Evolutionary conservation across 1,140 invertebrate species (phyloP).

Genomic region (Papilio polyxenes): DNA sequence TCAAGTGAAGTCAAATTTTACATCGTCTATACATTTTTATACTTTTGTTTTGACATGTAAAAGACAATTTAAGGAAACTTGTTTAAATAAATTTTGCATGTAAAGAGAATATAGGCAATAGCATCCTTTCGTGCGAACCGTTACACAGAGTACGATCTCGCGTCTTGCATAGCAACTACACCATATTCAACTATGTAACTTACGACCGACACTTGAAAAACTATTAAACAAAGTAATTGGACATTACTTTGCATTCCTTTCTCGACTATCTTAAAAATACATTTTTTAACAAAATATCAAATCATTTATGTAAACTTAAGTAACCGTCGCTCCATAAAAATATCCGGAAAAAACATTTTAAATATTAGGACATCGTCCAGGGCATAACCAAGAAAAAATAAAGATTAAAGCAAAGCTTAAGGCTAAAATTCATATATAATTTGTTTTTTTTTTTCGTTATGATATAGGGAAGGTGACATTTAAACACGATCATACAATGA

Average conservation of each 20-base stretch:
- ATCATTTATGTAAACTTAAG: not conserved
- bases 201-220: slow-evolving; percentile 8
- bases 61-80: not conserved
- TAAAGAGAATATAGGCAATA: slow-evolving; percentile 28
- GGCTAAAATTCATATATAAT: not conserved
- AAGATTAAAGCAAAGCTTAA: not conserved
- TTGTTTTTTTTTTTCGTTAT: not conserved
- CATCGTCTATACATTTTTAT: not conserved
- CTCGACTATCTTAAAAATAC: not conserved
- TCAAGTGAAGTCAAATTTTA: not conserved
- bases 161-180: slow-evolving; percentile 21
- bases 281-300: not conserved
- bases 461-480: not conserved
- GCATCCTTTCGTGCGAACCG: slow-evolving; percentile 9
- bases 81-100: slow-evolving; percentile 20
- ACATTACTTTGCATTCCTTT: not conserved
- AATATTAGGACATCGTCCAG: not conserved
- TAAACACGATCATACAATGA: not conserved
- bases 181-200: slow-evolving; percentile 3
- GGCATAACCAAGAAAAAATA: not conserved
- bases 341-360: too few species aligned
- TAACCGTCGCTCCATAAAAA: not conserved
- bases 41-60: not conserved
- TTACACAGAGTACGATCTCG: not conserved
- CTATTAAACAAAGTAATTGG: slow-evolving; percentile 22